Percentiles rank a stretch among this genome's conserved stretches.
phyloP scores from a whole-genome alignment of 2,888 invertebrate species.

The Agrochola circellaris region DNA sequence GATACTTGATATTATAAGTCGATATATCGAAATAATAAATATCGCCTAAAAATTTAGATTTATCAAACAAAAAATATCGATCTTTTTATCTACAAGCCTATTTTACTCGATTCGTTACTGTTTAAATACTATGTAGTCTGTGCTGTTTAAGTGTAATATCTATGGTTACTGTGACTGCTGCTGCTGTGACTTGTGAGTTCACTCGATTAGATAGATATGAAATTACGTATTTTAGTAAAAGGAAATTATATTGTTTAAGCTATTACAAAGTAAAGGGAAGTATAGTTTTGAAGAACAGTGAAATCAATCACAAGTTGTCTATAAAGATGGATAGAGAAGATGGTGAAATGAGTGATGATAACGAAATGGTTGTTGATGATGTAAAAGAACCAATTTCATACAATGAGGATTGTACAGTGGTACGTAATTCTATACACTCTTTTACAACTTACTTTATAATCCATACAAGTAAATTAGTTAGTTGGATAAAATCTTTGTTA shows the following conservation, averaged over 20 bases:
- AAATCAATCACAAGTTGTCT: constrained; percentile 1
- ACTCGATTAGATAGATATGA: background rate
- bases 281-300: background rate
- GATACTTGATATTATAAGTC: too few relatives aligned
- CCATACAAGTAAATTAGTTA: background rate
- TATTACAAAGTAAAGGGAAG: background rate
- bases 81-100: too few relatives aligned
- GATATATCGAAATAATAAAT: too few relatives aligned
- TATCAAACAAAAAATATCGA: too few relatives aligned
- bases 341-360: constrained; percentile 89
- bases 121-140: too few relatives aligned
- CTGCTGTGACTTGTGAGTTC: too few relatives aligned
- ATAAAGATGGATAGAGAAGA: constrained; percentile 84
- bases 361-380: constrained; percentile 82
- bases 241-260: background rate
- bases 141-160: too few relatives aligned
- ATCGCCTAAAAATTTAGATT: too few relatives aligned
- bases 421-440: constrained; percentile 62
- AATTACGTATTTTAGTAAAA: background rate
- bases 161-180: too few relatives aligned
- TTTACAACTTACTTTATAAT: background rate
- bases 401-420: constrained; percentile 75
- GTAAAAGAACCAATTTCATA: constrained; percentile 64
- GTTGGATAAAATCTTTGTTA: background rate
- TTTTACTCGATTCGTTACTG: too few relatives aligned